Base-by-base conservation (phyloP, 2,888 invertebrate species). In the Acanthococcus lagerstroemiae region DNA sequence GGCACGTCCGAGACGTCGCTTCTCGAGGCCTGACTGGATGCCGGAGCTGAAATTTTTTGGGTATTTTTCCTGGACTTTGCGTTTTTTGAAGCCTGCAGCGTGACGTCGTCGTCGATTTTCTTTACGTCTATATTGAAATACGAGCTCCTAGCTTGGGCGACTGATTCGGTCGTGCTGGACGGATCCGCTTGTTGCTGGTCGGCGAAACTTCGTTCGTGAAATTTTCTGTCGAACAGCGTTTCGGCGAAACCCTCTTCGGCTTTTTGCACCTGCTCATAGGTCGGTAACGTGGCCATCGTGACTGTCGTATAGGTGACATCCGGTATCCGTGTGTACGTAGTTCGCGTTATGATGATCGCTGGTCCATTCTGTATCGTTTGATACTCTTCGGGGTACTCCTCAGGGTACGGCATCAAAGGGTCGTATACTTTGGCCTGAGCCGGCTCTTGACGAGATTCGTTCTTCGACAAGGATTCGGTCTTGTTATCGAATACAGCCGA, bases 301-400 rank as follows among this genome's bases (percentile, higher is more conserved):
- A 68, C 67, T 24, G 69, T 69, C 19, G 68, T 68, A 48, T 68
- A 69, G 9, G 68, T 52, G 37, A 69, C 68, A 45, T 69, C 68
- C 6, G 68, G 69, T 22, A 69, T 68, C 4, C 68, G 67, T 17
- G 69, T 69, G 44, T 69, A 69, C 9, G 67, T 68, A 9, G 54
- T 69, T 60, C 65, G 48, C 37, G 67, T 69, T 44, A 69, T 67
- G 19, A 67, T 69, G 6, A 69, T 46, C 2, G 68, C 60, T 9
- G 69, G 69, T 26, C 68, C 68, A 19, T 67, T 66, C 63, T 69
- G 67, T 54, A 69, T 69, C 21, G 68, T 68, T 56, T 68, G 67
- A 55, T 58, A 69, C 45, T 68, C 69, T n/a, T 68, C 69, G 1
- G 69, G 69, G 48, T 69, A 69, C 57, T 68, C 68, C 46, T 69